Evolutionary conservation across 2,888 invertebrate genomes (phyloP).

Genomic region (Lithophane ornitopus): DNA sequence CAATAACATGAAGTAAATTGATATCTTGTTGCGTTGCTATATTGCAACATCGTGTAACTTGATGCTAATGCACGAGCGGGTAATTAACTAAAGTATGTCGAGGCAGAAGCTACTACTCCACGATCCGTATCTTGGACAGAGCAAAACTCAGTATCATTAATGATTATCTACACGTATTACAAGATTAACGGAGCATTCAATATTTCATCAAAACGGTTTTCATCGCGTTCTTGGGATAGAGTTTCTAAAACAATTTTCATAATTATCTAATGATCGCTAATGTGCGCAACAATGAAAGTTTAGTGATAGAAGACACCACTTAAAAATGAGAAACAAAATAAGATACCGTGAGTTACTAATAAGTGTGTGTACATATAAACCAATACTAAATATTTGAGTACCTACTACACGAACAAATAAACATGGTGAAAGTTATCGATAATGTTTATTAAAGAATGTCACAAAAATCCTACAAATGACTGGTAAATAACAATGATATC

Average conservation of each 20-base stretch:
- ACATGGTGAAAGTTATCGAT: conserved; percentile 44
- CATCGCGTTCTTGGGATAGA: conserved; percentile 22
- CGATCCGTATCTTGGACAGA: conserved; percentile 59
- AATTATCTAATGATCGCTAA: conserved; percentile 24
- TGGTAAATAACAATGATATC: conserved; percentile 51
- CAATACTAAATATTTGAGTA: conserved; percentile 36
- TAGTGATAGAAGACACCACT: conserved; percentile 14
- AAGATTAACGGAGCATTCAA: conserved; percentile 54
- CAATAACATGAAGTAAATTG: conserved; percentile 52
- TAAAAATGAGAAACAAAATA: conserved; percentile 14
- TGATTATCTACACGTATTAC: conserved; percentile 53
- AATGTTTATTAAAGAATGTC: conserved; percentile 37
- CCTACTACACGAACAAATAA: conserved; percentile 41
- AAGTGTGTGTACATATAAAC: conserved; percentile 13
- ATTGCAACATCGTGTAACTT: conserved; percentile 59
- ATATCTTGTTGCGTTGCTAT: conserved; percentile 57
- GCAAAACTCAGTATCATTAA: conserved; percentile 57
- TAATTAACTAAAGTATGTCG: conserved; percentile 74
- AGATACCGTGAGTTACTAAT: conserved; percentile 7
- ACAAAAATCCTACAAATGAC: conserved; percentile 33
- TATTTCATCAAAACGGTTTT: conserved; percentile 51
- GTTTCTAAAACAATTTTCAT: conserved; percentile 46
- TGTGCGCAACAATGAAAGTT: conserved; percentile 28
- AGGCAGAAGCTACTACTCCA: conserved; percentile 67
- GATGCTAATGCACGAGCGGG: conserved; percentile 65